phyloP scores from a whole-genome alignment of 2,113 vertebrate genomes.

The Mixornis gularis region DNA sequence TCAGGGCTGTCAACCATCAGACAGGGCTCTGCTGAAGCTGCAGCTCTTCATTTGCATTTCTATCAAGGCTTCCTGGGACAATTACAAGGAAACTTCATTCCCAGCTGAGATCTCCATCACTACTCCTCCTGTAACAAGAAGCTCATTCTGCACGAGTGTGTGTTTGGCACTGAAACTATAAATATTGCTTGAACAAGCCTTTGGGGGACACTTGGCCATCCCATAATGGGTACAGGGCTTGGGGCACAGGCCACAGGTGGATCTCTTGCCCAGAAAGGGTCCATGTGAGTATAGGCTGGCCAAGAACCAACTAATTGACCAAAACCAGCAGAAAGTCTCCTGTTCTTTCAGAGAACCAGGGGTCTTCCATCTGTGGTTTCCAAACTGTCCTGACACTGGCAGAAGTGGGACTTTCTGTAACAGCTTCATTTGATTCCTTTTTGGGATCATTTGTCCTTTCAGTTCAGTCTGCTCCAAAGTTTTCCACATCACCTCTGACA shows the following conservation, averaged over 20 bases:
- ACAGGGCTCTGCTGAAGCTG: not conserved
- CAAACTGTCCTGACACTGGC: not conserved
- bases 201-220: not conserved
- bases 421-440: not conserved
- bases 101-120: not conserved
- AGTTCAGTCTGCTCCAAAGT: not conserved
- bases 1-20: not conserved
- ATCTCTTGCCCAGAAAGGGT: not conserved
- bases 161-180: not conserved
- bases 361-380: not conserved
- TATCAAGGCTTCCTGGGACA: not conserved
- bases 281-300: accelerated
- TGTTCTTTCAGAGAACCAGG: not conserved
- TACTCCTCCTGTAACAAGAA: not conserved
- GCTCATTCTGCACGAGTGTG: accelerated
- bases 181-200: not conserved
- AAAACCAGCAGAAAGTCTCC: not conserved
- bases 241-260: not conserved
- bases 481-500: slow-evolving; percentile 29
- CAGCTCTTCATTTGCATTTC: not conserved
- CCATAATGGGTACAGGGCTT: not conserved
- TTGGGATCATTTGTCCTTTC: slow-evolving; percentile 1
- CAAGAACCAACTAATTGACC: not conserved
- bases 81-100: not conserved
- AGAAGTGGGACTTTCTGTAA: not conserved